These are phyloP conservation scores for Congeria kusceri DNA, from an alignment of 2,888 invertebrate species.

Conservation along the genomic window DNA sequence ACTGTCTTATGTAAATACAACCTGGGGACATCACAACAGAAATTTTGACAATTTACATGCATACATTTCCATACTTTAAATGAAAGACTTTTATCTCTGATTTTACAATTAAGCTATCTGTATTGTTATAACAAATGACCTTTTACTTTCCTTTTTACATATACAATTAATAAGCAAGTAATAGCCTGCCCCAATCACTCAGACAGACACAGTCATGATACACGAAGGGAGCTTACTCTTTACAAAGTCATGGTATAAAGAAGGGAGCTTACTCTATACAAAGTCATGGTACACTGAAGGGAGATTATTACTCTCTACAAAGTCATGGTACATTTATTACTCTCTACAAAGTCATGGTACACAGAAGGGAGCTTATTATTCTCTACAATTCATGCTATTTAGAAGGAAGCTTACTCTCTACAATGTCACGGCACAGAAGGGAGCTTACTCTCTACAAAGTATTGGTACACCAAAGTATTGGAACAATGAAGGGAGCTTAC, in stretches of 20 bases:
- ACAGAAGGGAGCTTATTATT: constrained; percentile 86
- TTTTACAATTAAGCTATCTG: too few relatives aligned
- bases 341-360: not conserved
- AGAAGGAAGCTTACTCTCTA: constrained; percentile 86
- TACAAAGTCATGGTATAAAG: not conserved
- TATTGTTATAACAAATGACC: too few relatives aligned
- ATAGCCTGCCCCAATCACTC: too few relatives aligned
- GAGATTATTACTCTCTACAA: constrained; percentile 85
- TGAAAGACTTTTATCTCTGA: too few relatives aligned
- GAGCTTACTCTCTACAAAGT: constrained; percentile 86
- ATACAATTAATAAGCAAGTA: too few relatives aligned
- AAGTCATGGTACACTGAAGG: not conserved
- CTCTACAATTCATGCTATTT: not conserved
- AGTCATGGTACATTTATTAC: not conserved
- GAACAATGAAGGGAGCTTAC: not conserved
- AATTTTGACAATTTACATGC: too few relatives aligned
- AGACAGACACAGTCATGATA: constrained; percentile 91
- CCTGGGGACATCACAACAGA: too few relatives aligned
- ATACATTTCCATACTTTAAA: too few relatives aligned
- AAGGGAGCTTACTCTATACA: not conserved
- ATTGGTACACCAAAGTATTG: not conserved
- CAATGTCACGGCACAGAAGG: not conserved
- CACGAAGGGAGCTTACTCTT: constrained; percentile 86
- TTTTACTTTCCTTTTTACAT: too few relatives aligned
- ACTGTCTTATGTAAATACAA: too few relatives aligned